Conservation (phyloP, 2,113 vertebrate genomes). For the Gavia stellata region DNA sequence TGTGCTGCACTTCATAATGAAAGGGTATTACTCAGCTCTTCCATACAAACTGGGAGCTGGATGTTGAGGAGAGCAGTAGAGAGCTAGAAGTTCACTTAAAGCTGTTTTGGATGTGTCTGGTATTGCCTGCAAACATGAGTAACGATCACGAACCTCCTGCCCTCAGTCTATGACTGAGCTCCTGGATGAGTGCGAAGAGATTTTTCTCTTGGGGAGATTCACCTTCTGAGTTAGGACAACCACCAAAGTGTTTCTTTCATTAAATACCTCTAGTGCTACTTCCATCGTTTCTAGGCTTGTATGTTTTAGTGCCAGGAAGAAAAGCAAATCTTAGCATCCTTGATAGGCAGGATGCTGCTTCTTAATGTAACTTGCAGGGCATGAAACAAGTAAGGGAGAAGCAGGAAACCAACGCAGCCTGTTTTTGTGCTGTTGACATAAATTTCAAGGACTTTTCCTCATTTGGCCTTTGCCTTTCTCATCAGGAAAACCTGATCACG, state of each 20-base stretch:
- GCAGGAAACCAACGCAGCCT: background rate
- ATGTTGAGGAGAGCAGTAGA: background rate
- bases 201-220: background rate
- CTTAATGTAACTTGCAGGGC: background rate
- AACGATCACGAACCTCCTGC: fast-evolving
- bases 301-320: background rate
- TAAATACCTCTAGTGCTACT: background rate
- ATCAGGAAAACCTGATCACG: background rate
- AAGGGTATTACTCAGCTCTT: background rate
- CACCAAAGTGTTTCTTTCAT: background rate
- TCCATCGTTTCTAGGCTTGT: background rate
- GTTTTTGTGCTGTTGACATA: background rate
- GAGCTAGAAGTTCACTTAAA: background rate
- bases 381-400: background rate
- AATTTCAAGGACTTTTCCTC: background rate
- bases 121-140: background rate
- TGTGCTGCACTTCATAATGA: background rate
- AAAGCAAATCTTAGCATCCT: background rate
- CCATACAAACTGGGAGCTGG: background rate
- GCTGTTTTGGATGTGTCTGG: background rate
- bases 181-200: background rate
- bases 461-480: background rate
- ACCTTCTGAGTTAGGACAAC: background rate
- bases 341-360: background rate
- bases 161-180: background rate